Percentiles rank a stretch among this genome's conserved stretches.
These are phyloP conservation scores for Ctenoplectra terminalis DNA, from an alignment of 1,140 invertebrate species.

Conservation along the genomic window DNA sequence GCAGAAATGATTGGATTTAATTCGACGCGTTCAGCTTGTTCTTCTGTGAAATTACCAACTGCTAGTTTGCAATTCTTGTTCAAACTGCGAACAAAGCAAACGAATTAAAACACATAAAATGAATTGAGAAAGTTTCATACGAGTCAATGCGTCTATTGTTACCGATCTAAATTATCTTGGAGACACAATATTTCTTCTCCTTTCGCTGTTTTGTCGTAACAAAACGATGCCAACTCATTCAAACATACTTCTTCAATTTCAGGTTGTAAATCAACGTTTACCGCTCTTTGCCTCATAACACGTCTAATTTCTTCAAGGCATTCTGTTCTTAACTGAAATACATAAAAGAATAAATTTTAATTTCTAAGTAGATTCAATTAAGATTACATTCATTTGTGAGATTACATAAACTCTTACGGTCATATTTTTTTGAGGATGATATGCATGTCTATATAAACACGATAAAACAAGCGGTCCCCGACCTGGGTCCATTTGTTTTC, in stretches of 20 bases:
- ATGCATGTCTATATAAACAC: constrained; percentile 95
- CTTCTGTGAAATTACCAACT: constrained; percentile 95
- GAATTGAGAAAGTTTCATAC: constrained; percentile 9
- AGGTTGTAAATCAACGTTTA: constrained; percentile 96
- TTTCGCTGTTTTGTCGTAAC: constrained; percentile 91
- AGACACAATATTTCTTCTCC: constrained; percentile 96
- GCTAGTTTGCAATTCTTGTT: constrained; percentile 87
- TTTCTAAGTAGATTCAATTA: background rate
- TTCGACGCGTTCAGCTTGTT: constrained; percentile 92
- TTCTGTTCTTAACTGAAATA: constrained; percentile 83
- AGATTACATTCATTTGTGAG: no score
- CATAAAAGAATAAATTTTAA: background rate
- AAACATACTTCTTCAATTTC: constrained; percentile 96
- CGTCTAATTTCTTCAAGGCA: constrained; percentile 92
- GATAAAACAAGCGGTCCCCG: constrained; percentile 92
- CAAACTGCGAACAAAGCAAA: constrained; percentile 79
- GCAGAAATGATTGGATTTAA: constrained; percentile 93
- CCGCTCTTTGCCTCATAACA: constrained; percentile 95
- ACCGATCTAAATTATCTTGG: constrained; percentile 93
- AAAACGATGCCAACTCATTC: constrained; percentile 91
- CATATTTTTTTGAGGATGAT: constrained; percentile 87
- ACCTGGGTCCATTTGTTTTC: constrained; percentile 87
- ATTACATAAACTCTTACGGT: constrained; percentile 75
- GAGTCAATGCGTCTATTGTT: constrained; percentile 20
- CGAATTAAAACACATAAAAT: constrained; percentile 26